Conservation (phyloP, 2,888 invertebrate genomes). For the Choristoneura rosaceana region DNA sequence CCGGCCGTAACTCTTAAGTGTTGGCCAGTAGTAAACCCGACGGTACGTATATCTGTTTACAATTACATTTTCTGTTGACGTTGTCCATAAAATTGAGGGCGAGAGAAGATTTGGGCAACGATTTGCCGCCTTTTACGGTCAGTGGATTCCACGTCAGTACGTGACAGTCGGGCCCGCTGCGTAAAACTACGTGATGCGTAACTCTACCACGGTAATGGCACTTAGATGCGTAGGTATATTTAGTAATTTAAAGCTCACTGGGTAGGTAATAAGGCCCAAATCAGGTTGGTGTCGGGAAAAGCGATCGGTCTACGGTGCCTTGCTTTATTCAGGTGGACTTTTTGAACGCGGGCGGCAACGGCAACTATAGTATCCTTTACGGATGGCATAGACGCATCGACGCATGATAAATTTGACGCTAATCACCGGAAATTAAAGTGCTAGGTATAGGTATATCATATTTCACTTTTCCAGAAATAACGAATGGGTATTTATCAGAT, state of each 20-base stretch:
- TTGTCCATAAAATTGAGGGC: slow-evolving; percentile 59
- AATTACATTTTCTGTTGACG: slow-evolving; percentile 62
- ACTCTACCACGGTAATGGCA: slow-evolving; percentile 20
- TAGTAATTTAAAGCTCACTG: neutral
- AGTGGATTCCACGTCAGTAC: slow-evolving; percentile 49
- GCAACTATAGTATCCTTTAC: slow-evolving; percentile 14
- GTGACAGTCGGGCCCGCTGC: slow-evolving; percentile 52
- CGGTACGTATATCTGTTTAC: slow-evolving; percentile 53
- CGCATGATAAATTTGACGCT: neutral
- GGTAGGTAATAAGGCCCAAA: slow-evolving; percentile 12
- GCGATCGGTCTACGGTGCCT: neutral
- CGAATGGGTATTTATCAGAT: no score
- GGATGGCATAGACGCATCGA: slow-evolving; percentile 24
- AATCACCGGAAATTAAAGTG: slow-evolving; percentile 7
- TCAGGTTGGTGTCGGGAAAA: neutral
- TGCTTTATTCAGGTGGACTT: slow-evolving; percentile 11
- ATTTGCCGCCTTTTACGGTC: slow-evolving; percentile 60
- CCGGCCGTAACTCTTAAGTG: slow-evolving; percentile 33
- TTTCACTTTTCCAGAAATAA: neutral
- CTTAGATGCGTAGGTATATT: slow-evolving; percentile 9
- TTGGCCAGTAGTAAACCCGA: slow-evolving; percentile 35
- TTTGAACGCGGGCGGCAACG: slow-evolving; percentile 6
- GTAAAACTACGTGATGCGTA: slow-evolving; percentile 53
- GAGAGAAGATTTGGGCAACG: slow-evolving; percentile 55
- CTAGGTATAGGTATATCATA: neutral